Conservation (phyloP, 1,140 invertebrate genomes). For the Protaetia brevitarsis region DNA sequence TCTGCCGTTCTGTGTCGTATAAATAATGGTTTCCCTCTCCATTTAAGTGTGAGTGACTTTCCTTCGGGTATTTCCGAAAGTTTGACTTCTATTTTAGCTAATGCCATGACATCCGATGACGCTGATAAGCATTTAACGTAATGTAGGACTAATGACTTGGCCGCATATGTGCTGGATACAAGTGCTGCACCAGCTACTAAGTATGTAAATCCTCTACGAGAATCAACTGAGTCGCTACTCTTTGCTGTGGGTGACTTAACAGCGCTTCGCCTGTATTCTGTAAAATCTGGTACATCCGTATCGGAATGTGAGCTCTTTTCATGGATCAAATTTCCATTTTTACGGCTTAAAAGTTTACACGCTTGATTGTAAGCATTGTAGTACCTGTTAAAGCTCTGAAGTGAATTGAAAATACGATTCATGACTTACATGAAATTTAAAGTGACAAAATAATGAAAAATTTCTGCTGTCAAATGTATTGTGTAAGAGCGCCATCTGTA, state of each 20-base stretch:
- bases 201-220: constrained; percentile 74
- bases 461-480: not conserved
- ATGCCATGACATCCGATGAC: constrained; percentile 87
- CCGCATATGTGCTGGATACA: constrained; percentile 68
- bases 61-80: constrained; percentile 84
- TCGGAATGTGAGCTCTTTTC: no score
- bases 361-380: no score
- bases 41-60: constrained; percentile 92
- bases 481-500: not conserved
- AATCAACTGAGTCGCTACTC: constrained; percentile 55
- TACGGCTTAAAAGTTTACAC: no score
- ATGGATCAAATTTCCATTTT: no score
- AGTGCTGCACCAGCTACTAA: constrained; percentile 68
- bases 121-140: constrained; percentile 76
- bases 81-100: constrained; percentile 95
- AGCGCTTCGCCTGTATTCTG: constrained; percentile 69
- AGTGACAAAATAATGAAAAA: not conserved
- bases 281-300: constrained; percentile 83
- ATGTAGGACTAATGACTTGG: constrained; percentile 72
- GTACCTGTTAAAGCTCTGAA: not conserved
- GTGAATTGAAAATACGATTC: not conserved
- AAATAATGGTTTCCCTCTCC: constrained; percentile 97
- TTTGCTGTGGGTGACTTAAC: constrained; percentile 58
- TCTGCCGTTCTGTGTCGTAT: constrained; percentile 74
- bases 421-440: not conserved